A percentile compares a stretch with the other conserved stretches of the same genome.
These are phyloP conservation scores for Epizoanthus illoricatus DNA, from an alignment of 92 coral and sea anemone species.

Conservation along the genomic window DNA sequence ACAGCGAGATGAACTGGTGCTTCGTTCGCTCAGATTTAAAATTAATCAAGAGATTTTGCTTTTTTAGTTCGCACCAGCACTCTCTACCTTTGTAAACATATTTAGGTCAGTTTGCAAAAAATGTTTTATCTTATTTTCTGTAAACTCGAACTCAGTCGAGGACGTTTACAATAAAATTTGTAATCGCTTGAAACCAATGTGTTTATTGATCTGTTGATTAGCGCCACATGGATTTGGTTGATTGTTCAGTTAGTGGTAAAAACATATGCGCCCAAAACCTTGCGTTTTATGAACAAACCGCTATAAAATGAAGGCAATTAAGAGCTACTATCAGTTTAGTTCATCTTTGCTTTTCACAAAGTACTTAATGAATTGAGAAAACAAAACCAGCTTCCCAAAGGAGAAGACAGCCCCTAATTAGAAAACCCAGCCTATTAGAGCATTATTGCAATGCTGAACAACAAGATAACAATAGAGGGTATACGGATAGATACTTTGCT, in stretches of 20 bases:
- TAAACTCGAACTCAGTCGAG: constrained; percentile 8
- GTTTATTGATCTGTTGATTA: constrained; percentile 1
- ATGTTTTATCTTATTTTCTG: constrained; percentile 37
- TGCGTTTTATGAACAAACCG: neutral
- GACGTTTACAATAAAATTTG: constrained; percentile 26
- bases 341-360: constrained; percentile 50
- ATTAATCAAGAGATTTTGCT: constrained; percentile 19
- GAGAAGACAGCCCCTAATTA: constrained; percentile 75
- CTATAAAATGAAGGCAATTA: constrained; percentile 19
- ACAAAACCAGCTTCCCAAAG: constrained; percentile 60
- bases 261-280: neutral
- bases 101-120: constrained; percentile 32
- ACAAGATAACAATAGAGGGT: neutral
- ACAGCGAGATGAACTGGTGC: constrained; percentile 28
- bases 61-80: constrained; percentile 5
- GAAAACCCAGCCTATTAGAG: constrained; percentile 33
- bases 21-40: constrained; percentile 8
- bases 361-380: constrained; percentile 59
- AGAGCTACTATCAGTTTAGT: constrained; percentile 28
- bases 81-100: constrained; percentile 29
- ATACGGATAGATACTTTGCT: too few species aligned
- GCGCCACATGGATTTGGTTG: neutral
- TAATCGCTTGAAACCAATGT: constrained; percentile 12
- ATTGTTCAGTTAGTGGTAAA: neutral
- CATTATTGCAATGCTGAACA: neutral